These are phyloP conservation scores for Ylistrum balloti DNA, from an alignment of 1,140 invertebrate species.

Conservation along the genomic window DNA sequence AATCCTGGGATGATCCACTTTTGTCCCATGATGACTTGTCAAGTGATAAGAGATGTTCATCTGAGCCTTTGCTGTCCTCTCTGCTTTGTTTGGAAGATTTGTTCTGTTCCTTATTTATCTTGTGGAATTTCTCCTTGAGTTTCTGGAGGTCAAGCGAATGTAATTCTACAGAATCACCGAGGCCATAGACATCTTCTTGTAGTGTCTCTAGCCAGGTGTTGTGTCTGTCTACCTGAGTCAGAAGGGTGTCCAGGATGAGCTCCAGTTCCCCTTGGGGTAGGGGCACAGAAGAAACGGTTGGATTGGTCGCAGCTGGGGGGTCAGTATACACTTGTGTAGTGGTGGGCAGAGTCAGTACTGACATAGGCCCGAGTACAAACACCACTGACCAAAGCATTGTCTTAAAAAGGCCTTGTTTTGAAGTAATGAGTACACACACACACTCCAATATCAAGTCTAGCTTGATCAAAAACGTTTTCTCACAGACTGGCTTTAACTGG, in stretches of 20 bases:
- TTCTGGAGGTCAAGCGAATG: constrained; percentile 21
- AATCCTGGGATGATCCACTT: background rate
- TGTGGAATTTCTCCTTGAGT: background rate
- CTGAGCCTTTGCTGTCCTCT: background rate
- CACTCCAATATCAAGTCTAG: background rate
- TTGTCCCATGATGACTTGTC: background rate
- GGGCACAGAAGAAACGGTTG: background rate
- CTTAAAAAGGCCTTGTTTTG: background rate
- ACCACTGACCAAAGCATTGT: background rate
- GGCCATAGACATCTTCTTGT: constrained; percentile 5
- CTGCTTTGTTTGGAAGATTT: background rate
- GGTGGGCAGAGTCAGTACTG: background rate
- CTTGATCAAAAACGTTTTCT: background rate
- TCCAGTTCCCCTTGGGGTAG: constrained; percentile 37
- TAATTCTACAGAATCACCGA: constrained; percentile 45
- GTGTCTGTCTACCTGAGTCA: constrained; percentile 41
- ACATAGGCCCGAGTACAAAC: background rate
- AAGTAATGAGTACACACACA: background rate
- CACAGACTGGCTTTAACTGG: no score
- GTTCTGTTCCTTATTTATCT: background rate
- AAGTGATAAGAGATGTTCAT: background rate
- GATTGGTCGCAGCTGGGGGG: constrained; percentile 16
- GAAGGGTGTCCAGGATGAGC: constrained; percentile 14
- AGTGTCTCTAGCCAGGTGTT: constrained; percentile 35
- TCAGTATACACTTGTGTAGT: background rate